phyloP scores from a whole-genome alignment of 2,888 invertebrate species.

The Abrostola triplasia region DNA sequence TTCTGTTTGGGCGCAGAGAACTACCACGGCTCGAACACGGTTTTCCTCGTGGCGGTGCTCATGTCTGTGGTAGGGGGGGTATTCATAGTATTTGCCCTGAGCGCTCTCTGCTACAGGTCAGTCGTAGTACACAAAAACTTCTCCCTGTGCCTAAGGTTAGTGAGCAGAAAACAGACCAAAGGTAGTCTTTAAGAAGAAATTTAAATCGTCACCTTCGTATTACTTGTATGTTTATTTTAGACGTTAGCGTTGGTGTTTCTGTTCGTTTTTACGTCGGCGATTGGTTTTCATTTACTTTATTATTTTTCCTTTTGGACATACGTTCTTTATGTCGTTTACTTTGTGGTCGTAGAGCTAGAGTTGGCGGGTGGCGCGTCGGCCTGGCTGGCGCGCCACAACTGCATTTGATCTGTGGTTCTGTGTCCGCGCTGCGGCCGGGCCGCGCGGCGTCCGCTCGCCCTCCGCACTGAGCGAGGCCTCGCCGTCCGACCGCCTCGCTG shows the following conservation, averaged over 20 bases:
- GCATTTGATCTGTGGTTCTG: slow-evolving; percentile 89
- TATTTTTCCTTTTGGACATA: slow-evolving; percentile 71
- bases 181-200: slow-evolving; percentile 90
- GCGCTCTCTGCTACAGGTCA: slow-evolving; percentile 99
- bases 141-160: slow-evolving; percentile 99
- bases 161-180: slow-evolving; percentile 95
- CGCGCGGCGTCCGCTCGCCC: slow-evolving; percentile 47
- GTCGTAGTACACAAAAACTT: slow-evolving; percentile 99
- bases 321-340: slow-evolving; percentile 82
- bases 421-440: slow-evolving; percentile 79
- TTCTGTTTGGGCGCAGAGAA: slow-evolving; percentile 93
- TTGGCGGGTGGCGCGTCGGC: slow-evolving; percentile 84
- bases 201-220: slow-evolving; percentile 88
- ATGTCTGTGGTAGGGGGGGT: slow-evolving; percentile 99
- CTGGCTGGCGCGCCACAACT: slow-evolving; percentile 81
- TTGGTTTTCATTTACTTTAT: slow-evolving; percentile 80
- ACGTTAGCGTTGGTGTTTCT: slow-evolving; percentile 88
- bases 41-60: slow-evolving; percentile 98
- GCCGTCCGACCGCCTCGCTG: slow-evolving; percentile 83
- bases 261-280: slow-evolving; percentile 84
- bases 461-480: slow-evolving; percentile 48
- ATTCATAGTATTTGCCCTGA: slow-evolving; percentile 99
- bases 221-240: slow-evolving; percentile 88
- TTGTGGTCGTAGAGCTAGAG: slow-evolving; percentile 86
- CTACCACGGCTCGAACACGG: slow-evolving; percentile 99